Evolutionary conservation across 2,113 vertebrate species (phyloP).

Genomic region (Pelodiscus sinensis): DNA sequence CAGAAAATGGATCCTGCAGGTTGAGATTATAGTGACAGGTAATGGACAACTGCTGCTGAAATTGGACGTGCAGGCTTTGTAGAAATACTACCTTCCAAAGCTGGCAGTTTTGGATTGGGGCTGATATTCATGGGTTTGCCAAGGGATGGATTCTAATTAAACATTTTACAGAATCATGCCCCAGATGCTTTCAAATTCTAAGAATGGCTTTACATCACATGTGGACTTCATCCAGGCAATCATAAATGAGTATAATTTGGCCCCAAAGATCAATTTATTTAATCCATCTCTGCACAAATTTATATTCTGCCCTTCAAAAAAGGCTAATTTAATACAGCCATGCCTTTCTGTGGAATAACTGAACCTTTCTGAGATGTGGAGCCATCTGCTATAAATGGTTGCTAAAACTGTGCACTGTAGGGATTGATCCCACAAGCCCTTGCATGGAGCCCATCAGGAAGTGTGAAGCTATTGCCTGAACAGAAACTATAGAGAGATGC

Average conservation of each 20-base stretch:
- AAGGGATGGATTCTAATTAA: constrained; percentile 6
- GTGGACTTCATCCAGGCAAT: neutral
- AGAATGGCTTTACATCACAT: neutral
- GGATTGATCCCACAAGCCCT: neutral
- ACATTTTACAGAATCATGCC: neutral
- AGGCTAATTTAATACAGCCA: neutral
- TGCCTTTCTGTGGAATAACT: neutral
- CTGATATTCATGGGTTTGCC: neutral
- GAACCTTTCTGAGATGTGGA: neutral
- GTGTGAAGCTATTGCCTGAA: neutral
- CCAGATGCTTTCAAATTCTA: neutral
- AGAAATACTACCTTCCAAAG: constrained; percentile 7
- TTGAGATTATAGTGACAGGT: neutral
- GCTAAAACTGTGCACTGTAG: neutral
- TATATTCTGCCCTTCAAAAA: neutral
- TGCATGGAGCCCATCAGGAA: neutral
- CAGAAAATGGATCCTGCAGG: constrained; percentile 30
- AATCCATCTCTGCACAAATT: neutral
- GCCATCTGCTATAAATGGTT: neutral
- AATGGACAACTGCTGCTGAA: neutral
- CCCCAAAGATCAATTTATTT: neutral
- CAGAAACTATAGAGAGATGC: neutral
- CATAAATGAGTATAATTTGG: neutral
- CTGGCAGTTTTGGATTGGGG: neutral
- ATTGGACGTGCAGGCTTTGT: neutral